These are phyloP conservation scores for Coluber constrictor DNA, from an alignment of 2,797 vertebrate species.

Conservation along the genomic window DNA sequence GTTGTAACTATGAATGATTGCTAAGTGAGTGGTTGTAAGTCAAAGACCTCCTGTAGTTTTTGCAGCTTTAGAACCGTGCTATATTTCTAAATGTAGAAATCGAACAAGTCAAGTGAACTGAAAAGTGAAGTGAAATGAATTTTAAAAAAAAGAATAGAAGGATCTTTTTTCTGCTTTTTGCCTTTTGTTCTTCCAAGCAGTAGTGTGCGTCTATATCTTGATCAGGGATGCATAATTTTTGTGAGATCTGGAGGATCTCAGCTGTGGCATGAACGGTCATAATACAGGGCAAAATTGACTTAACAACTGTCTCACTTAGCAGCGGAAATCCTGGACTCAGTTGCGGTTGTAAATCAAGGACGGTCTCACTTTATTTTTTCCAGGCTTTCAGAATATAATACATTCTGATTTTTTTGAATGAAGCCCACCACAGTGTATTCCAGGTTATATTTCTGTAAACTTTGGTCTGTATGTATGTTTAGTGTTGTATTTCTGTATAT, in stretches of 20 bases:
- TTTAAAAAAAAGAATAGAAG: neutral
- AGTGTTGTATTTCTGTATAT: neutral
- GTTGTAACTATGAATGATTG: too few relatives aligned
- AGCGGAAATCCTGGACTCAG: neutral
- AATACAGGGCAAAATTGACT: neutral
- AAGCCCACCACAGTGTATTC: neutral
- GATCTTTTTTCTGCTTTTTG: neutral
- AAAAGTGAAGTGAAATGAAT: too few relatives aligned
- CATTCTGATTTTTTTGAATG: neutral
- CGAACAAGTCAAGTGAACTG: too few relatives aligned
- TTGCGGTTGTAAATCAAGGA: neutral
- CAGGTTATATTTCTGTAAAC: neutral
- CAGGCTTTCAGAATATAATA: neutral
- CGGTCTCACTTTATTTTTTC: neutral
- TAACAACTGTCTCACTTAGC: neutral
- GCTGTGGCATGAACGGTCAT: neutral
- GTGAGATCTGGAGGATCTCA: neutral
- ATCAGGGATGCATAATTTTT: neutral
- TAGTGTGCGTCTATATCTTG: neutral
- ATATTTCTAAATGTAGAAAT: neutral
- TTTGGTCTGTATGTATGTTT: neutral
- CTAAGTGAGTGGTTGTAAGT: too few relatives aligned
- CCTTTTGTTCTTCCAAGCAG: neutral
- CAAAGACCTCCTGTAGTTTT: neutral
- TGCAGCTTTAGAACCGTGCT: neutral